Evolutionary conservation across 2,888 invertebrate species (phyloP).

Genomic region (Eupithecia subumbrata): DNA sequence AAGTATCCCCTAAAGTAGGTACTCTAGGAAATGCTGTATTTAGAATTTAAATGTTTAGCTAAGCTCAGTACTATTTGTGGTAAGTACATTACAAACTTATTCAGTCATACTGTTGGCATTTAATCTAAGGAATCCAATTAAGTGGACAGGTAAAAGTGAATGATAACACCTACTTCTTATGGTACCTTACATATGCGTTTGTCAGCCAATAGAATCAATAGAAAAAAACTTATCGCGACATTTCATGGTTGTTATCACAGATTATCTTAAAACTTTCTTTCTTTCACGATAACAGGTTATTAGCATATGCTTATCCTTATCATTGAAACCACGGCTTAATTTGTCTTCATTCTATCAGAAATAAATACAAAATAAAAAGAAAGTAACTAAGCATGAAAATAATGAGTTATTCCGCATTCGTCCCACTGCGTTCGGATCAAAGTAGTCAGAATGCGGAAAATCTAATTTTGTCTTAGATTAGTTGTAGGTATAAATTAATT

Average conservation of each 20-base stretch:
- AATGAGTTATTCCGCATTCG: too few species aligned
- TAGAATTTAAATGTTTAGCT: not conserved
- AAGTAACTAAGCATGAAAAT: not conserved
- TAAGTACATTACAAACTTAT: not conserved
- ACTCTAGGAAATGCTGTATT: not conserved
- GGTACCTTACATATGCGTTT: not conserved
- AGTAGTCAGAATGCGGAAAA: too few species aligned
- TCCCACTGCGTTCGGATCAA: too few species aligned
- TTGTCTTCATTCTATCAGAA: not conserved
- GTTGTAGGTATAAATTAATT: too few species aligned
- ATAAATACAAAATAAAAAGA: constrained; percentile 1
- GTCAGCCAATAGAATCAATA: not conserved
- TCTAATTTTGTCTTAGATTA: too few species aligned
- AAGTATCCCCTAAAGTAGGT: too few species aligned
- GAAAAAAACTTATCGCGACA: not conserved
- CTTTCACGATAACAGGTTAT: constrained; percentile 28
- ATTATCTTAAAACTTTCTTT: constrained; percentile 23
- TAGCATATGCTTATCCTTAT: constrained; percentile 23
- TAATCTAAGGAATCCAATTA: constrained; percentile 3
- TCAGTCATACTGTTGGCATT: not conserved
- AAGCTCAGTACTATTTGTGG: not conserved
- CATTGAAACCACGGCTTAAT: not conserved
- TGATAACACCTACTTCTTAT: not conserved
- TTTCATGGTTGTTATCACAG: not conserved
- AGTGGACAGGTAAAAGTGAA: not conserved